A percentile compares a stretch with the other conserved stretches of the same genome.
phyloP scores from a whole-genome alignment of 1,140 invertebrate species.

The Tachypleus tridentatus region DNA sequence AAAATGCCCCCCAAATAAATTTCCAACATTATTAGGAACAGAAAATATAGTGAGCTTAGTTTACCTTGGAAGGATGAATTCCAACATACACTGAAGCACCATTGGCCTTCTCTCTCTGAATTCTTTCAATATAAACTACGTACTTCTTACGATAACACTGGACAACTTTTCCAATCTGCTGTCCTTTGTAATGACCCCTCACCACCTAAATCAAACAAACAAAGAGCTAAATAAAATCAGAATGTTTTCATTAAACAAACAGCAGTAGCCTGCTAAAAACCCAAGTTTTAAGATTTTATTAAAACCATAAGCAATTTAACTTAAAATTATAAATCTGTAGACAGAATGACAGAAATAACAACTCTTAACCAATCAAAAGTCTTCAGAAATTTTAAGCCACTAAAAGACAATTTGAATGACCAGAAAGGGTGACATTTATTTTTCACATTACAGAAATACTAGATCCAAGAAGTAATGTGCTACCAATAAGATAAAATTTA shows the following conservation, averaged over 20 bases:
- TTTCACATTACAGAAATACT: too few species aligned
- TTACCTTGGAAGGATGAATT: conserved; percentile 95
- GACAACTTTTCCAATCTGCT: conserved; percentile 96
- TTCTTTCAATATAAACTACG: conserved; percentile 96
- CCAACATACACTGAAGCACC: conserved; percentile 96
- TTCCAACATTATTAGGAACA: too few species aligned
- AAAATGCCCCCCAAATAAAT: too few species aligned
- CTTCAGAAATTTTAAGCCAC: too few species aligned
- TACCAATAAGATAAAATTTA: too few species aligned
- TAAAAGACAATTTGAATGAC: too few species aligned
- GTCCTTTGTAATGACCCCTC: conserved; percentile 96
- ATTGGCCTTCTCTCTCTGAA: conserved; percentile 97
- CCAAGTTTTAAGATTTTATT: neutral
- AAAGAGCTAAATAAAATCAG: neutral
- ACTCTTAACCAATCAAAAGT: too few species aligned
- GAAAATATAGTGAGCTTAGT: conserved; percentile 5
- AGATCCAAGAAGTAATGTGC: too few species aligned
- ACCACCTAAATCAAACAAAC: conserved; percentile 53
- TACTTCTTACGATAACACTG: conserved; percentile 98
- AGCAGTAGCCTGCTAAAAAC: neutral
- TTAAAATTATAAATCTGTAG: too few species aligned
- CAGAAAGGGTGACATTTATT: too few species aligned
- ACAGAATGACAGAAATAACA: too few species aligned
- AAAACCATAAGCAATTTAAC: too few species aligned
- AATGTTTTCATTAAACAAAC: conserved; percentile 3